These are phyloP conservation scores for Stegodyphus mimosarum DNA, from an alignment of 1,140 invertebrate genomes.

Conservation along the genomic window DNA sequence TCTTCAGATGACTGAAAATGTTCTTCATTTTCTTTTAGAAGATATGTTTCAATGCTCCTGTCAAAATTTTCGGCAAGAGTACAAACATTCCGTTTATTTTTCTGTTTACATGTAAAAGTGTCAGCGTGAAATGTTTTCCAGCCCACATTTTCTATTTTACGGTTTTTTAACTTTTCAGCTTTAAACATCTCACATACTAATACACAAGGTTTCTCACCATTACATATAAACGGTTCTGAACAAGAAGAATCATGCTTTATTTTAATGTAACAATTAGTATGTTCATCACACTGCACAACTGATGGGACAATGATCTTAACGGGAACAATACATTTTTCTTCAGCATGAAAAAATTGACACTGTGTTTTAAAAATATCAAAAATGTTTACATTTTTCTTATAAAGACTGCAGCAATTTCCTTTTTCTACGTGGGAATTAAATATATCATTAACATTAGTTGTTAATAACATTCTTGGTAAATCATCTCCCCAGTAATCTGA, in stretches of 20 bases:
- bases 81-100: constrained; percentile 7
- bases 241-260: constrained; percentile 14
- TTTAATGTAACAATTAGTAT: constrained; percentile 20
- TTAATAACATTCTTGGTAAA: constrained; percentile 30
- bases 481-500: constrained; percentile 10
- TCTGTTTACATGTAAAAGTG: constrained; percentile 12
- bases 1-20: no score
- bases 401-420: constrained; percentile 2
- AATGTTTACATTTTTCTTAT: not conserved
- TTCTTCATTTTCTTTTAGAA: not conserved
- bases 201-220: not conserved
- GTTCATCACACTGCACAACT: not conserved
- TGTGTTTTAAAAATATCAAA: not conserved
- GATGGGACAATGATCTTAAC: not conserved
- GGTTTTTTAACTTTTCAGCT: not conserved
- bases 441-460: constrained; percentile 24
- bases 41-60: constrained; percentile 13
- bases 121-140: constrained; percentile 23
- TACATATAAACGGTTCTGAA: constrained; percentile 28
- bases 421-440: not conserved
- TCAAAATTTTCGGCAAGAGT: constrained; percentile 1
- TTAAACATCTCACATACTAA: constrained; percentile 6
- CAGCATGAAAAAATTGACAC: no score
- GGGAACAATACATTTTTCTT: no score
- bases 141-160: not conserved